Evolutionary conservation across 2,888 invertebrate species (phyloP), one percentile per base, ranked within the genome.

Genomic region (Drosophila paracracens): DNA sequence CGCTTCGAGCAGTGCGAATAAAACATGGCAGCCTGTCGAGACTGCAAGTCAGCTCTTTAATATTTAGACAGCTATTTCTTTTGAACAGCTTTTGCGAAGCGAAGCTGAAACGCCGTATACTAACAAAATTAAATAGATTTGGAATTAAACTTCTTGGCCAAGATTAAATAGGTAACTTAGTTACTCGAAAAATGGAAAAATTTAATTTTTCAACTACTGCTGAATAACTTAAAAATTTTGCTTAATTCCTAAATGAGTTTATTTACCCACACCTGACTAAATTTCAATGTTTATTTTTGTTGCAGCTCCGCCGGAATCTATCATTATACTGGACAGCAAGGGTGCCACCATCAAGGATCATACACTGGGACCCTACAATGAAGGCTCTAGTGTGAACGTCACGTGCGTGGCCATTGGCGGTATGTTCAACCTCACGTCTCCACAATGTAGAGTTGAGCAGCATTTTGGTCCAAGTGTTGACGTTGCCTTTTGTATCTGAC

Each of bases 371-470:
- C 97, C 97, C 13, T 98, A 97, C 94, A 97, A 96, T 92, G 96
- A 97, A 92, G 97, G 97, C 56, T 95, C 96, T 69, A 95, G 96
- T 40, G 95, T 97, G 74, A 96, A 96, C 91, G 96, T 98, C 79
- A 96, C 96, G 82, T 98, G 98, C 93, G 96, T 97, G 82, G 96
- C 96, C 73, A 96, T 96, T 84, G 97, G 97, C 94, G 97, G 97
- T 97, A 94, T 94, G 95, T 91, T 46, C 54, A 43, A n/a, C 29
- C 48, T 11, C 56, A 18, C 16, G 35, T 51, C 52, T 3, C 16
- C 35, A 33, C 40, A 18, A 18, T 11, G 43, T 46, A 35, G 50
- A 59, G 56, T 75, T 62, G 35, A 33, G 25, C 36, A 62, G 68
- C 67, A 59, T 63, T 35, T 69, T 40, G 21, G 76, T n/a, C 62